Base-by-base conservation (phyloP, 2,888 invertebrate genomes). In the Lasioglossum zephyrum region DNA sequence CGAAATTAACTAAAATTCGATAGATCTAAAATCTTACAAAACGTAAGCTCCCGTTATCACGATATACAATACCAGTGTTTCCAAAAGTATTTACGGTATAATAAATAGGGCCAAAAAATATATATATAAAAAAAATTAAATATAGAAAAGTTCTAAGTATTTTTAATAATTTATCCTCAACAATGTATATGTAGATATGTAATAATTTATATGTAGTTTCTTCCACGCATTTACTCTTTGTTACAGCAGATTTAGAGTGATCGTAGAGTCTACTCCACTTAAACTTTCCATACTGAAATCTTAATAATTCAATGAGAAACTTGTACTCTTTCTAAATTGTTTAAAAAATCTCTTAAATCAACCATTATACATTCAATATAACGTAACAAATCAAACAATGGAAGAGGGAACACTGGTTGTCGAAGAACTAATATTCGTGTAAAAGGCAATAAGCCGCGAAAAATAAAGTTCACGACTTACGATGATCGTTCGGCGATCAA, bases 51-150 rank as follows among this genome's bases (percentile, higher is more conserved):
- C 39, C 73, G 36, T 73, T 79, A 83, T 84, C 77, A 77, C 73
- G 39, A 49, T 72, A 26, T 74, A 72, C 26, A 83, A 73, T 44
- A 84, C 83, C 85, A 85, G 84, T 84, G 84, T 85, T 84, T 60
- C 85, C 75, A 53, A 77, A 79, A 80, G 13, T 73, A 69, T 66
- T 53, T 80, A 4, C 44, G 44, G 41, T 66, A 26, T 66, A 79
- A 66, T 36, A 79, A 44, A 47, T 18, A 57, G 22, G 11, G 22
- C 36, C 36, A 75, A 77, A 3, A 77, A 18, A 70, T 39, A 41
- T 70, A n/a, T 26, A 78, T 44, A 36, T 49, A 53, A 31, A 74
- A 44, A 63, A 73, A 66, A 26, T 26, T 31, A 63, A 36, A 74
- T 47, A 63, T n/a, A 47, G 63, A 63, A 73, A 31, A 44, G 72